A percentile compares a stretch with the other conserved stretches of the same genome.
Evolutionary conservation across 1,140 invertebrate species (phyloP).

Genomic region (Solenopsis fugax): DNA sequence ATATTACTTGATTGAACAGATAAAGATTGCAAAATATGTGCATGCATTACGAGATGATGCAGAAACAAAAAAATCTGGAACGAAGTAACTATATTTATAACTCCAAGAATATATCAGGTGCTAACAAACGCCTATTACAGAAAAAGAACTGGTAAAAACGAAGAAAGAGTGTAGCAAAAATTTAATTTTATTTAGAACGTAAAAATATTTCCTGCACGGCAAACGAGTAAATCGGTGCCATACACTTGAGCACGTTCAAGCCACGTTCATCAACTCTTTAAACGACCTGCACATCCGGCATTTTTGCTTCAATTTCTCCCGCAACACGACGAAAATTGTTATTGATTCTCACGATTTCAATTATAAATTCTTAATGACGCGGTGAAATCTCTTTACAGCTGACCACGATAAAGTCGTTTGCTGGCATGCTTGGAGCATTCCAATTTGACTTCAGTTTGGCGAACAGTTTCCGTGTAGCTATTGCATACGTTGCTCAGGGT

Average conservation of each 20-base stretch:
- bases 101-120: neutral
- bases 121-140: neutral
- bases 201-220: neutral
- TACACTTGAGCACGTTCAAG: slow-evolving; percentile 40
- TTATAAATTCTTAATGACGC: slow-evolving; percentile 62
- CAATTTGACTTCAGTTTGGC: no score
- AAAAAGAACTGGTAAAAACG: neutral
- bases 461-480: no score
- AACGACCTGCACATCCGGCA: neutral
- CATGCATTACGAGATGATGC: neutral
- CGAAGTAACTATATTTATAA: slow-evolving; percentile 13
- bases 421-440: neutral
- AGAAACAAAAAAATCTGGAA: neutral
- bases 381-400: slow-evolving; percentile 37
- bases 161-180: neutral
- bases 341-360: slow-evolving; percentile 57
- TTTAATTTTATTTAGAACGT: slow-evolving; percentile 1
- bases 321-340: slow-evolving; percentile 13
- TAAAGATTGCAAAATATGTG: neutral
- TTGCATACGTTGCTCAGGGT: no score
- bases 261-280: slow-evolving; percentile 39
- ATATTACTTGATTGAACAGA: neutral
- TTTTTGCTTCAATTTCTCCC: slow-evolving; percentile 45
- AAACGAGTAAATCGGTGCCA: neutral
- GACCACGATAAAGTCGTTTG: slow-evolving; percentile 17